These are phyloP conservation scores for Drosophila melanica DNA, from an alignment of 1,140 invertebrate species.

Conservation along the genomic window DNA sequence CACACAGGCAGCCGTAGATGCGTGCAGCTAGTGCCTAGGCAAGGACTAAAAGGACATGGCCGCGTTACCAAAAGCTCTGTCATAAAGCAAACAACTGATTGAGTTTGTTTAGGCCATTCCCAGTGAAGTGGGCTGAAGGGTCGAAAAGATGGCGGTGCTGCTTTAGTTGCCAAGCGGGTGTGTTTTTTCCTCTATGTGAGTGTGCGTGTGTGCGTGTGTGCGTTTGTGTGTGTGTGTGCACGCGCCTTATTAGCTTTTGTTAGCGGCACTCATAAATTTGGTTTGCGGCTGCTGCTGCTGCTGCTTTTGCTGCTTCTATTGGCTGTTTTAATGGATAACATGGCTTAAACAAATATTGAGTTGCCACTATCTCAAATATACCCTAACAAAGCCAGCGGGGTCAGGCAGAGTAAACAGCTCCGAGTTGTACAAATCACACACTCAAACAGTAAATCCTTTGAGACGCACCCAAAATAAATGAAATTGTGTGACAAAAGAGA, in stretches of 20 bases:
- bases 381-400: background rate
- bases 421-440: too few relatives aligned
- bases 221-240: slow-evolving; percentile 7
- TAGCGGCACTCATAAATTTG: slow-evolving; percentile 29
- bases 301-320: background rate
- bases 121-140: slow-evolving; percentile 4
- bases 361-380: background rate
- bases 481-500: too few relatives aligned
- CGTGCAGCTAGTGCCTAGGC: slow-evolving; percentile 20
- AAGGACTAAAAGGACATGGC: slow-evolving; percentile 43
- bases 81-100: slow-evolving; percentile 62
- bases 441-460: too few relatives aligned
- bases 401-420: background rate
- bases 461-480: too few relatives aligned
- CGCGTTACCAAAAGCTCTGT: slow-evolving; percentile 53
- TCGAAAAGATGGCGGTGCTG: background rate
- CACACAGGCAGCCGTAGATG: background rate
- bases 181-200: slow-evolving; percentile 2
- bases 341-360: slow-evolving; percentile 20
- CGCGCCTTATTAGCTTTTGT: slow-evolving; percentile 39
- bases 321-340: slow-evolving; percentile 42
- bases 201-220: background rate
- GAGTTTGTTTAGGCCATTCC: slow-evolving; percentile 62
- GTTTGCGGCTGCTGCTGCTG: slow-evolving; percentile 25
- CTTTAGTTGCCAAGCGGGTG: slow-evolving; percentile 1